These are phyloP conservation scores for Drosophila longiperda DNA, from an alignment of 2,888 invertebrate genomes.

Conservation along the genomic window DNA sequence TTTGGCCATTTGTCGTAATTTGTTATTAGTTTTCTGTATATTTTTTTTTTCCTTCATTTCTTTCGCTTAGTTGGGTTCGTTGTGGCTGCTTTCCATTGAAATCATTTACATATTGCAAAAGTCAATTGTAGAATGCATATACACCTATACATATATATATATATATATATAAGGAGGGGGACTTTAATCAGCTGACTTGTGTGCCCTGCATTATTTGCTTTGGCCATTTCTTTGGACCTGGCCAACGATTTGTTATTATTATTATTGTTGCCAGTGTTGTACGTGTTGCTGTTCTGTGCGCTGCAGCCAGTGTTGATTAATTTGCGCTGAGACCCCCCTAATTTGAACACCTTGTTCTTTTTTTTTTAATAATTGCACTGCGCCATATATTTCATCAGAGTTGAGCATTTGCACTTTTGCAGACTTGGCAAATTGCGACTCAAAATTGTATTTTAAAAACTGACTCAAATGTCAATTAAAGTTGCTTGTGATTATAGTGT, in stretches of 20 bases:
- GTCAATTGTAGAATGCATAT: conserved; percentile 49
- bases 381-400: conserved; percentile 56
- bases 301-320: conserved; percentile 69
- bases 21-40: conserved; percentile 69
- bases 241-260: conserved; percentile 76
- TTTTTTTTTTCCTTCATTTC: conserved; percentile 7
- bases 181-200: conserved; percentile 40
- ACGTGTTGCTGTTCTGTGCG: conserved; percentile 32
- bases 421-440: conserved; percentile 65
- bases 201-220: conserved; percentile 58
- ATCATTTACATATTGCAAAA: conserved; percentile 78
- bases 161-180: conserved; percentile 4
- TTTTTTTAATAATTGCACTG: conserved; percentile 57
- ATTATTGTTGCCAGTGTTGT: conserved; percentile 43
- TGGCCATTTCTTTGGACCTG: conserved; percentile 75
- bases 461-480: conserved; percentile 66
- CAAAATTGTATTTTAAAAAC: conserved; percentile 52
- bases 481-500: conserved; percentile 26
- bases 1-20: conserved; percentile 69
- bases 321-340: conserved; percentile 46
- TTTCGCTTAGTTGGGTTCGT: conserved; percentile 38
- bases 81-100: conserved; percentile 75
- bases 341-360: conserved; percentile 39
- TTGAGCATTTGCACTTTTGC: conserved; percentile 31
- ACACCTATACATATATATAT: conserved; percentile 12